A percentile compares a stretch with the other conserved stretches of the same genome.
Evolutionary conservation across 1,140 invertebrate genomes (phyloP).

Genomic region (Cotesia chilonis): DNA sequence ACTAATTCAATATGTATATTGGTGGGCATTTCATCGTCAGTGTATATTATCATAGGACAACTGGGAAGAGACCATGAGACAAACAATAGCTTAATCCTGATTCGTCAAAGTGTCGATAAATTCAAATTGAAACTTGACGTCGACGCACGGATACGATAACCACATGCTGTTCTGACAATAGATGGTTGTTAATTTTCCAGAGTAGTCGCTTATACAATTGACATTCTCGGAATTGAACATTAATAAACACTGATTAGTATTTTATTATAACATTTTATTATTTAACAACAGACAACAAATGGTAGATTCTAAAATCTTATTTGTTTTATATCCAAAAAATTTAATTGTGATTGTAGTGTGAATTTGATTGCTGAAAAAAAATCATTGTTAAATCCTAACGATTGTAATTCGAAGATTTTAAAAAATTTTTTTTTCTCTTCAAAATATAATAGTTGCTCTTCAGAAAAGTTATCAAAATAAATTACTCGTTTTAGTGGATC

Average conservation of each 20-base stretch:
- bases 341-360: too few species aligned
- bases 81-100: conserved; percentile 27
- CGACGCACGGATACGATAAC: conserved; percentile 4
- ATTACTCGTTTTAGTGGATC: too few species aligned
- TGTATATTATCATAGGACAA: conserved; percentile 23
- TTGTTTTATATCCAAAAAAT: too few species aligned
- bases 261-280: neutral
- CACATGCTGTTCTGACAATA: neutral
- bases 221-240: too few species aligned
- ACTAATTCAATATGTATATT: conserved; percentile 3
- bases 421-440: too few species aligned
- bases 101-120: conserved; percentile 34
- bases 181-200: neutral
- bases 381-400: too few species aligned
- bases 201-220: neutral
- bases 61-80: conserved; percentile 11
- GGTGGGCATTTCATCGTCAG: neutral
- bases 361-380: too few species aligned
- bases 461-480: too few species aligned
- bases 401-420: too few species aligned
- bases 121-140: conserved; percentile 31
- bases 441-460: too few species aligned
- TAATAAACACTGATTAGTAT: too few species aligned
- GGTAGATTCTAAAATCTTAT: too few species aligned
- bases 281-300: neutral